These are phyloP conservation scores for Myrmecobius fasciatus DNA, from an alignment of 2,113 vertebrate genomes.

Conservation along the genomic window DNA sequence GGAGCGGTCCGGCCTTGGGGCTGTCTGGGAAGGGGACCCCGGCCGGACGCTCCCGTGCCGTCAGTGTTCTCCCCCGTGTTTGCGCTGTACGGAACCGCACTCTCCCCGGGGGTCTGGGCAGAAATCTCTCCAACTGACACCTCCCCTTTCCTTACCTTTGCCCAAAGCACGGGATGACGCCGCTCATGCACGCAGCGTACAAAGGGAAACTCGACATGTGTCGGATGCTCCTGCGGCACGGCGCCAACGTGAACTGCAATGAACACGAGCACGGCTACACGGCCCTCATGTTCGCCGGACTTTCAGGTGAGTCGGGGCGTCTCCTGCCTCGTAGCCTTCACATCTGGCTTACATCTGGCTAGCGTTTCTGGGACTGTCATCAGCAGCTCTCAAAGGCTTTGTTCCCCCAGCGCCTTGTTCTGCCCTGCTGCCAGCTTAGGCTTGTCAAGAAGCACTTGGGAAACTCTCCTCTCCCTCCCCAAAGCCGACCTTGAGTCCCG, in stretches of 20 bases:
- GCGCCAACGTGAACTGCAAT: constrained; percentile 96
- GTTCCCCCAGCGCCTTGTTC: too few species aligned
- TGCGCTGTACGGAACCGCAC: not conserved
- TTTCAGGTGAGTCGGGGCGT: constrained; percentile 88
- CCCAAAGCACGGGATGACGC: constrained; percentile 96
- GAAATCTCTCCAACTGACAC: not conserved
- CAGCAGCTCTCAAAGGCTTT: too few species aligned
- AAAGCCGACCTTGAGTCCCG: not conserved
- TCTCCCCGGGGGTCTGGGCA: not conserved
- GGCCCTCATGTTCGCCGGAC: constrained; percentile 97
- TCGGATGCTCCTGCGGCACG: constrained; percentile 92
- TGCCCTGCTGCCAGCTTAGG: not conserved
- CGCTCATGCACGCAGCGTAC: constrained; percentile 97
- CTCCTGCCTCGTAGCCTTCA: too few species aligned
- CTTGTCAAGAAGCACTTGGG: not conserved
- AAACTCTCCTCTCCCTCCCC: not conserved
- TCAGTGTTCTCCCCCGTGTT: rapidly evolving
- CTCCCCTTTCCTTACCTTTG: constrained; percentile 45
- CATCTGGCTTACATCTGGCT: too few species aligned
- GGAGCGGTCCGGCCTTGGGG: too few species aligned
- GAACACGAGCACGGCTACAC: constrained; percentile 98
- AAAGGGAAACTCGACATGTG: constrained; percentile 97
- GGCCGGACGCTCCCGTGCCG: too few species aligned
- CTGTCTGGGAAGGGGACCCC: too few species aligned
- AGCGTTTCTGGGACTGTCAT: too few species aligned